These are phyloP conservation scores for Tetanocera ferruginea DNA, from an alignment of 2,888 invertebrate species.

Conservation along the genomic window DNA sequence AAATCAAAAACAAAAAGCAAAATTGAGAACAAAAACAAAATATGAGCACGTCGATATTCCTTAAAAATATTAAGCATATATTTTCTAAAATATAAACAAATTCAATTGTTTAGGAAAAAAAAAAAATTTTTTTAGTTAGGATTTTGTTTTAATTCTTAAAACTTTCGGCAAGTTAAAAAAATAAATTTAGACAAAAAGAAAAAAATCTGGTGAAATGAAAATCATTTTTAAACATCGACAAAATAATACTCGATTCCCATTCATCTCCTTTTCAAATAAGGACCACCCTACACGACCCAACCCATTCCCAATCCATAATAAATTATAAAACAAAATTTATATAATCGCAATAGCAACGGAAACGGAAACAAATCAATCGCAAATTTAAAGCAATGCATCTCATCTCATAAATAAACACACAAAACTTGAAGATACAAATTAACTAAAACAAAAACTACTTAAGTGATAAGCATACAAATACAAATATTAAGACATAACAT, in stretches of 20 bases:
- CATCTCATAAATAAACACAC: slow-evolving; percentile 39
- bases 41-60: slow-evolving; percentile 63
- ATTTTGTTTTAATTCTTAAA: slow-evolving; percentile 26
- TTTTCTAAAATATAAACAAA: slow-evolving; percentile 37
- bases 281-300: neutral
- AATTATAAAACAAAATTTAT: neutral
- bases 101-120: slow-evolving; percentile 36
- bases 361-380: slow-evolving; percentile 35
- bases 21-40: slow-evolving; percentile 53
- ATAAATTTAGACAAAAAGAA: neutral
- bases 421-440: slow-evolving; percentile 2
- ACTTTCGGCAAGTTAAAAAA: slow-evolving; percentile 25
- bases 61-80: slow-evolving; percentile 49
- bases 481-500: neutral
- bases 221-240: slow-evolving; percentile 8
- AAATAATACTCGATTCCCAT: neutral
- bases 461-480: neutral
- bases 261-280: neutral
- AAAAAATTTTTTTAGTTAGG: slow-evolving; percentile 31
- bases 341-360: slow-evolving; percentile 11
- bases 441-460: slow-evolving; percentile 27
- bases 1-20: slow-evolving; percentile 46
- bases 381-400: slow-evolving; percentile 51
- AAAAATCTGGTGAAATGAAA: neutral
- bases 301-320: neutral